Evolutionary conservation across 2,113 vertebrate genomes (phyloP).

Genomic region (Gracilinanus agilis): DNA sequence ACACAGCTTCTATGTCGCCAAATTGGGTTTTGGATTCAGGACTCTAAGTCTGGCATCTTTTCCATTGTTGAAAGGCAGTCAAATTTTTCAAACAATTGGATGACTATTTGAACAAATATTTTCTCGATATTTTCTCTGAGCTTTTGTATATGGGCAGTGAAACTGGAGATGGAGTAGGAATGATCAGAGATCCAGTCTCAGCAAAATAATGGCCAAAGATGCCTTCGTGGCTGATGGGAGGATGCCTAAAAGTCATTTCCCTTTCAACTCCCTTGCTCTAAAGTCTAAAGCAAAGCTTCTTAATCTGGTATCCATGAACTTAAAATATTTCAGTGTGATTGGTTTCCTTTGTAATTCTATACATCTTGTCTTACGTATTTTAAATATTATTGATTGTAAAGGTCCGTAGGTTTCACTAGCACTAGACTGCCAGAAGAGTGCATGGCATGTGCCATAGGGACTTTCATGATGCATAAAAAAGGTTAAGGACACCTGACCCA

Average conservation of each 20-base stretch:
- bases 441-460: not conserved
- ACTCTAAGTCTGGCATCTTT: not conserved
- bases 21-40: not conserved
- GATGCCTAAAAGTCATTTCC: not conserved
- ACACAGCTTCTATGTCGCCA: not conserved
- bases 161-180: not conserved
- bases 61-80: not conserved
- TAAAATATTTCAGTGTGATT: not conserved
- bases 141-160: not conserved
- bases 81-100: not conserved
- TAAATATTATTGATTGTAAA: not conserved
- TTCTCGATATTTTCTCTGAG: slow-evolving; percentile 69
- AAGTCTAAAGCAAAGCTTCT: not conserved
- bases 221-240: not conserved
- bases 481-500: not conserved
- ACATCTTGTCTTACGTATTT: not conserved
- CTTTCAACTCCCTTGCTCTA: not conserved
- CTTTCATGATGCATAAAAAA: not conserved
- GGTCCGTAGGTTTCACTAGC: not conserved
- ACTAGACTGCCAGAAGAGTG: not conserved
- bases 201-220: not conserved
- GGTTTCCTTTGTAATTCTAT: not conserved
- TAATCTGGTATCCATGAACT: not conserved
- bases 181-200: not conserved
- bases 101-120: slow-evolving; percentile 29